Evolutionary conservation across 2,113 vertebrate species (phyloP).

Genomic region (Pachycephala philippinensis): DNA sequence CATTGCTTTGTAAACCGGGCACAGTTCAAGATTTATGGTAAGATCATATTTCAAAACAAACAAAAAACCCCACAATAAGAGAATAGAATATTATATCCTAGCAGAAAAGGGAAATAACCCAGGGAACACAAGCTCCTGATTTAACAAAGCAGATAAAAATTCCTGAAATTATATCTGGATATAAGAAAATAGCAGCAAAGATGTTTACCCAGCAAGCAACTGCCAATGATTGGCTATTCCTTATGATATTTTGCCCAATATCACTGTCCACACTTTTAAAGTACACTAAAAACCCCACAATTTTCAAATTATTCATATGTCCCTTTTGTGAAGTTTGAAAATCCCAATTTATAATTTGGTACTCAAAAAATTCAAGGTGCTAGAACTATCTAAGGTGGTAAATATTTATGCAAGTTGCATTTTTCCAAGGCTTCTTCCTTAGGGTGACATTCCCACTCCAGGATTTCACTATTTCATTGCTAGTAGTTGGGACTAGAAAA

Average conservation of each 20-base stretch:
- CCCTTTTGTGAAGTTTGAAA: background rate
- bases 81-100: background rate
- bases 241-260: background rate
- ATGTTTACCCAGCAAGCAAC: background rate
- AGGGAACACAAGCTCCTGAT: background rate
- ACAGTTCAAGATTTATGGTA: background rate
- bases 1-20: background rate
- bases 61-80: background rate
- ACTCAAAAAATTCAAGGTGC: background rate
- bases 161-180: background rate
- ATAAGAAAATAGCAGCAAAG: background rate
- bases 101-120: background rate
- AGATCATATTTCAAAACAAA: conserved; percentile 17
- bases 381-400: background rate
- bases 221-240: background rate
- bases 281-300: rapidly evolving
- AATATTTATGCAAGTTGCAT: background rate
- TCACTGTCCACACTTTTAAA: background rate
- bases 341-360: background rate
- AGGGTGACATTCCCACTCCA: background rate
- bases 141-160: background rate
- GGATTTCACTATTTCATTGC: background rate
- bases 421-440: background rate
- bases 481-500: background rate
- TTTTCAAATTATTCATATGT: background rate